Evolutionary conservation across 1,140 invertebrate species (phyloP).

Genomic region (Coptotermes formosanus): DNA sequence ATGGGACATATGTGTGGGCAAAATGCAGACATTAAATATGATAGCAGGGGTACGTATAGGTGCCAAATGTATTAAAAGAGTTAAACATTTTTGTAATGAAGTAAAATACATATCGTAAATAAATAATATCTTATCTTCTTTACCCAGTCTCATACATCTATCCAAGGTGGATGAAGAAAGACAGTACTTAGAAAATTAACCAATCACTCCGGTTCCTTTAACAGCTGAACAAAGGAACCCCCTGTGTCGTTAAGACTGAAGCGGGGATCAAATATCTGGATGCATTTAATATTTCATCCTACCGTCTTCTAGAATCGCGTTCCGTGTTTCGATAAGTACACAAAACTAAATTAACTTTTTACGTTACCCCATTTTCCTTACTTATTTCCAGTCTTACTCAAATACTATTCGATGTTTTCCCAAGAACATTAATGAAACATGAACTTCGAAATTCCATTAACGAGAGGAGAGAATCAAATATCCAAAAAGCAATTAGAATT

Average conservation of each 20-base stretch:
- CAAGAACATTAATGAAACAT: background rate
- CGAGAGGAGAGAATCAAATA: background rate
- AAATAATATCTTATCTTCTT: no score
- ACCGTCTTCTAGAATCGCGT: background rate
- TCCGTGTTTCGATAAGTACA: background rate
- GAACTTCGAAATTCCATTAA: slow-evolving; percentile 19
- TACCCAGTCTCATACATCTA: background rate
- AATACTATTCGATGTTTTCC: background rate
- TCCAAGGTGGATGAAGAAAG: background rate
- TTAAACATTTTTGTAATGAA: no score
- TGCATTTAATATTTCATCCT: slow-evolving; percentile 7
- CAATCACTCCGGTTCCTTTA: background rate
- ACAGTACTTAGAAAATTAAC: background rate
- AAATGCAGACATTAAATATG: no score
- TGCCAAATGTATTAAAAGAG: no score
- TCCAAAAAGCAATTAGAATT: slow-evolving; percentile 17
- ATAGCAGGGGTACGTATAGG: no score
- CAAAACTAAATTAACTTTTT: slow-evolving; percentile 10
- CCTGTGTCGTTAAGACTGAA: background rate
- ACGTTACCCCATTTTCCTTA: background rate
- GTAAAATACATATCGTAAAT: no score
- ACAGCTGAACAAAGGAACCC: background rate
- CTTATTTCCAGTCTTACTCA: background rate
- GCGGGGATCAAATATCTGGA: background rate
- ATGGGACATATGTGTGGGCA: no score